Base-by-base conservation (phyloP, 2,888 invertebrate species). In the Diabrotica balteata region DNA sequence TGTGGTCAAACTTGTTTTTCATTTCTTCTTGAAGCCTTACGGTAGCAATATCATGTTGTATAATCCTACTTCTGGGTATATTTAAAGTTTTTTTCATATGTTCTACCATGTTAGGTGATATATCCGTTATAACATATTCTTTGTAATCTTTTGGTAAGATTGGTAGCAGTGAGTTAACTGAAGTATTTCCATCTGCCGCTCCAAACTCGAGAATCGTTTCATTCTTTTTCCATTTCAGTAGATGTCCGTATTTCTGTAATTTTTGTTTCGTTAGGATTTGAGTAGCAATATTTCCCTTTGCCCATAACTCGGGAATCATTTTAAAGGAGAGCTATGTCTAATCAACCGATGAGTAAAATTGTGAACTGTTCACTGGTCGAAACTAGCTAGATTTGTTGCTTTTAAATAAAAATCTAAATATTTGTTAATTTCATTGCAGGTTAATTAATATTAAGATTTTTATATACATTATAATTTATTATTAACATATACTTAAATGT, bases 161-260 rank as follows among this genome's bases (percentile, higher is more conserved):
- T n/a, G 62, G 54, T 17, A 54, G 10, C 4, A 62, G 11, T 7
- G 17, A 52, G 44, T 50, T 22, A 10, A 22, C 10, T 2, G 62
- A 53, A 62, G 11, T 53, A n/a, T 45, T 42, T n/a, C 62, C 62
- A 32, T 52, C 53, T 8, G 44, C 46, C 17, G 44, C 17, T 0
- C 54, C 62, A 32, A 62, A 46, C 44, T 53, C 62, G 10, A 53
- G 8, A 22, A 62, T 53, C 9, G 44, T 52, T 10, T 46, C 32
- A 4, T 54, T 17, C 4, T 54, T 62, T 54, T 46, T 62, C 54
- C 62, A 62, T 54, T 62, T 46, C 4, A 62, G 45, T 32, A 54
- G 17, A 45, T 62, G 45, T 45, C 51, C 51, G 53, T 62, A 62
- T n/a, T 62, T 54, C 7, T 47, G 5, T 32, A 62, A 32, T 7